Percentiles rank a stretch among this genome's conserved stretches.
Evolutionary conservation across 2,888 invertebrate genomes (phyloP).

Genomic region (Gnatocerus cornutus): DNA sequence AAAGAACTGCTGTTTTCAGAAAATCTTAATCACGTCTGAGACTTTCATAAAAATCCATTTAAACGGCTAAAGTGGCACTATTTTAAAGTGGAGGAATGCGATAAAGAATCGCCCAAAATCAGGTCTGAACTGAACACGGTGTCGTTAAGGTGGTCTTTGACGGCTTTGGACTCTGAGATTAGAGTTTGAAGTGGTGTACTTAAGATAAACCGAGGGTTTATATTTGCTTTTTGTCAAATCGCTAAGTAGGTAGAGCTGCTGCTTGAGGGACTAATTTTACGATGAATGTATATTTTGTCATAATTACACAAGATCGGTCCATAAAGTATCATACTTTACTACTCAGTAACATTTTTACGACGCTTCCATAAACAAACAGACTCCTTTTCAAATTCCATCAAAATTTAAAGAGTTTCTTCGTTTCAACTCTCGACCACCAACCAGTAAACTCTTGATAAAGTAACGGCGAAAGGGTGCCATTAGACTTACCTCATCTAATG

Average conservation of each 20-base stretch:
- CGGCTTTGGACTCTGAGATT: constrained; percentile 52
- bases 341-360: constrained; percentile 7
- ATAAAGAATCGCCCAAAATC: constrained; percentile 51
- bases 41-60: constrained; percentile 16
- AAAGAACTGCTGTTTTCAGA: neutral
- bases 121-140: constrained; percentile 44
- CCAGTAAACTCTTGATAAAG: constrained; percentile 21
- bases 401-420: neutral
- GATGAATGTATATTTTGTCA: constrained; percentile 21
- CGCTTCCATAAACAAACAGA: neutral
- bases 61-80: constrained; percentile 7
- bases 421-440: constrained; percentile 14
- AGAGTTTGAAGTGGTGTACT: constrained; percentile 59
- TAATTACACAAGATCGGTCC: constrained; percentile 1
- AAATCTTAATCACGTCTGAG: constrained; percentile 7
- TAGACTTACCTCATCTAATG: constrained; percentile 65
- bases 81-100: constrained; percentile 48
- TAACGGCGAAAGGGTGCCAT: constrained; percentile 54
- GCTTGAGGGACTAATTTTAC: constrained; percentile 32
- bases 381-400: constrained; percentile 4
- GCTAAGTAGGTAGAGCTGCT: constrained; percentile 59
- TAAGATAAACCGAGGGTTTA: constrained; percentile 62
- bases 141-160: constrained; percentile 60
- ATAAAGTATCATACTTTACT: constrained; percentile 15
- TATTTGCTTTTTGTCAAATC: constrained; percentile 65